Evolutionary conservation across 2,113 vertebrate species (phyloP).

Genomic region (Orthochromis indermauri): DNA sequence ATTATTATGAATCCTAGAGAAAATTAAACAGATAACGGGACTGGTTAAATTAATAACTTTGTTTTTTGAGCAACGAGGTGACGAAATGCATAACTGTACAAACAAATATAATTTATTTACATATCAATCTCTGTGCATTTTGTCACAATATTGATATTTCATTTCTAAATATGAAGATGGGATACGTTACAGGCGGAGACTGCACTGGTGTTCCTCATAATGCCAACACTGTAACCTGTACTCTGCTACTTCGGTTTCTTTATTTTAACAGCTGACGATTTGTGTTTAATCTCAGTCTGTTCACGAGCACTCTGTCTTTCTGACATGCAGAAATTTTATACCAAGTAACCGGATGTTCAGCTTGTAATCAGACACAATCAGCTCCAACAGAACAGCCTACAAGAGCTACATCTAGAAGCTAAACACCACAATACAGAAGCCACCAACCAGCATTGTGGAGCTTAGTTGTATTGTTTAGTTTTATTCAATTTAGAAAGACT

Average conservation of each 20-base stretch:
- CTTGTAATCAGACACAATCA: background rate
- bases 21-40: fast-evolving
- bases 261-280: background rate
- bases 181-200: background rate
- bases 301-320: fast-evolving
- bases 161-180: fast-evolving
- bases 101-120: background rate
- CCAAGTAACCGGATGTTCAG: fast-evolving
- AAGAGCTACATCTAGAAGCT: fast-evolving
- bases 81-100: fast-evolving
- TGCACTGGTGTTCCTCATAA: background rate
- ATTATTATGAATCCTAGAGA: background rate
- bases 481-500: background rate
- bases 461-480: background rate
- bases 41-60: fast-evolving
- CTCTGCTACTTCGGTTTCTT: fast-evolving
- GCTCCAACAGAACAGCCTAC: background rate
- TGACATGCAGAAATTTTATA: fast-evolving
- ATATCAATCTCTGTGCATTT: background rate
- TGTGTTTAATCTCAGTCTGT: background rate
- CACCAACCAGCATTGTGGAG: background rate
- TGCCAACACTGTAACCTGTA: background rate
- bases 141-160: background rate
- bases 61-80: fast-evolving
- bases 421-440: fast-evolving